phyloP scores from a whole-genome alignment of 2,113 vertebrate genomes.

The Agapornis roseicollis region DNA sequence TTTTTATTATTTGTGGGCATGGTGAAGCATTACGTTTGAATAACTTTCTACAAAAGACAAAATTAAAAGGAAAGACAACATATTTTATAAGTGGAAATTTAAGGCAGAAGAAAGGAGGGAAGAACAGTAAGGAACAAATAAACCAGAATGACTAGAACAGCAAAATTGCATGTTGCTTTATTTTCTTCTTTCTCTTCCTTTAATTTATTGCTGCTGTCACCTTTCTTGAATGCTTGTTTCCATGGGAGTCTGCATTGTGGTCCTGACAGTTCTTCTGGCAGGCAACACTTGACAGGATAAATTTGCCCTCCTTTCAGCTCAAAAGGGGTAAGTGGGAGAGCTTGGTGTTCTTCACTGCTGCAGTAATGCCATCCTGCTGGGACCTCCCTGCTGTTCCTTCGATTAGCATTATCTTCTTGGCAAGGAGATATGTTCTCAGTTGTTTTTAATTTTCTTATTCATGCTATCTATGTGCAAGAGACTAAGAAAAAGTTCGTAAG shows the following conservation, averaged over 20 bases:
- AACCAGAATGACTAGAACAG: background rate
- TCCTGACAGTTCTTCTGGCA: background rate
- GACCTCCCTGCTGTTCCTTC: background rate
- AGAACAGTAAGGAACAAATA: background rate
- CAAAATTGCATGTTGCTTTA: background rate
- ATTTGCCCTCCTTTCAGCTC: background rate
- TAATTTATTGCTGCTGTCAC: background rate
- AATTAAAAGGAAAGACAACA: background rate
- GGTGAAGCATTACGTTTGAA: background rate
- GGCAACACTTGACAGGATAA: background rate
- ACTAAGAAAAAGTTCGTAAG: background rate
- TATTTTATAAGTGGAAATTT: background rate
- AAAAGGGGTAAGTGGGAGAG: background rate
- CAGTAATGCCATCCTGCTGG: background rate
- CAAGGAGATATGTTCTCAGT: background rate
- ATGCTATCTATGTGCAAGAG: background rate
- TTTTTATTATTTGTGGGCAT: background rate
- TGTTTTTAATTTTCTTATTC: slow-evolving; percentile 14
- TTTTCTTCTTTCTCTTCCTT: background rate
- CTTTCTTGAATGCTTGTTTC: background rate
- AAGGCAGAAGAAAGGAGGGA: background rate
- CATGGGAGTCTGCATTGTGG: background rate
- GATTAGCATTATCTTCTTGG: background rate
- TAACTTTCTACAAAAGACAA: background rate
- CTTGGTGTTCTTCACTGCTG: background rate